A percentile compares a stretch with the other conserved stretches of the same genome.
phyloP scores from a whole-genome alignment of 2,113 vertebrate genomes.

The Hydropotes inermis region DNA sequence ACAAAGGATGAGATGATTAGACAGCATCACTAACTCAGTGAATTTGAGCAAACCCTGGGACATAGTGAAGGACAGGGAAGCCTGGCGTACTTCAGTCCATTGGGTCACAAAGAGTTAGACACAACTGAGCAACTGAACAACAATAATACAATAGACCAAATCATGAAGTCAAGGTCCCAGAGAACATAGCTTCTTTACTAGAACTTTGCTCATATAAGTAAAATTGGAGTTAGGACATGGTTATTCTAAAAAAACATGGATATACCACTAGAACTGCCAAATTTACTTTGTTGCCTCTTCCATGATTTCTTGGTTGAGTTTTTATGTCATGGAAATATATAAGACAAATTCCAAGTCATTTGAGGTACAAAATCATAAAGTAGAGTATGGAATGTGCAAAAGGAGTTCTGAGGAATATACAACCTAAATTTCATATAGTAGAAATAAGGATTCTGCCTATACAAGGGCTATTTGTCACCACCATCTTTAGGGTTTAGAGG shows the following conservation, averaged over 20 bases:
- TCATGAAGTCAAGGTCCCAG: not conserved
- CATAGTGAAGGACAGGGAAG: not conserved
- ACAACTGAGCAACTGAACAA: not conserved
- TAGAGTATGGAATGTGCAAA: not conserved
- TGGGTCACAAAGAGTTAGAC: not conserved
- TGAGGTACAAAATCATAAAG: not conserved
- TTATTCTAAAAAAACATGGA: not conserved
- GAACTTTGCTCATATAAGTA: not conserved
- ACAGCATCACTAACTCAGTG: not conserved
- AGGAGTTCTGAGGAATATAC: fast-evolving
- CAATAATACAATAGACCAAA: not conserved
- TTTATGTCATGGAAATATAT: not conserved
- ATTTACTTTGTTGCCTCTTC: not conserved
- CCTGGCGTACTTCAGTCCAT: not conserved
- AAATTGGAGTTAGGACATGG: not conserved
- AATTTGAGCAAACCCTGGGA: not conserved
- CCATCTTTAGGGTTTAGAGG: not conserved
- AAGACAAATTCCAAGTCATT: not conserved
- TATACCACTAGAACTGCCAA: not conserved
- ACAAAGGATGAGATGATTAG: not conserved
- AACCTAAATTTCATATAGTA: not conserved
- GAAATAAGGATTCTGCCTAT: not conserved
- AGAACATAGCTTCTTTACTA: not conserved
- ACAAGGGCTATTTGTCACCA: not conserved
- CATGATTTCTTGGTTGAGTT: not conserved